Evolutionary conservation across 2,797 vertebrate species (phyloP), one percentile per base, ranked within the genome.

Genomic region (Brachymystax lenok): DNA sequence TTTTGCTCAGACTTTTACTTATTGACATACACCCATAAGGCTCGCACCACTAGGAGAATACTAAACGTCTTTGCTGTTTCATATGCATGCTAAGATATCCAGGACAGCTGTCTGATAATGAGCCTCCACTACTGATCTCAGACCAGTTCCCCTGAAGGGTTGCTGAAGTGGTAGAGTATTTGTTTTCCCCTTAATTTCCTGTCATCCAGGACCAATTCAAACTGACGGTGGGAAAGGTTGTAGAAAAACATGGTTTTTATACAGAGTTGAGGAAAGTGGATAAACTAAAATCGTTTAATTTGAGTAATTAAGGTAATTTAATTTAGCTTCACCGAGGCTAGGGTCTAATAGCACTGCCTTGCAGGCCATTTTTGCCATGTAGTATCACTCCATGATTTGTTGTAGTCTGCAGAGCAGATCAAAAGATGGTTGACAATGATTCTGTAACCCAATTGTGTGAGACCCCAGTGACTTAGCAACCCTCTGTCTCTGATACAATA

Each of bases 381-480:
- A 74, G 0, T 66, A 72, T 72, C 50, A 35, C n/a, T 24, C 21
- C 19, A 73, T 82, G 46, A 70, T 75, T 76, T 69, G 69, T 66
- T 21, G 54, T 70, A 70, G 76, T 73, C 73, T 76, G 79, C 73
- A 75, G 77, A 74, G 76, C 54, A 69, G 56, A 81, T 78, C 68
- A 66, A 16, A 75, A 27, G 24, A 71, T 28, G 33, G 30, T 74
- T 40, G 8, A 71, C 30, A 35, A 61, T 66, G 64, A 76, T 73
- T 75, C 69, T 78, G 73, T 70, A 17, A 21, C n/a, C 74, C 74
- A 76, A 74, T 69, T 69, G 24, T 54, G 50, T 19, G 19, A 76
- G 28, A 74, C 80, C 71, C 76, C 4, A 16, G 77, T 73, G 71
- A 79, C 19, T 24, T 63, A 79, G 50, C 40, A 76, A 21, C 13